Base-by-base conservation (phyloP, 2,888 invertebrate species). In the Merodon equestris region DNA sequence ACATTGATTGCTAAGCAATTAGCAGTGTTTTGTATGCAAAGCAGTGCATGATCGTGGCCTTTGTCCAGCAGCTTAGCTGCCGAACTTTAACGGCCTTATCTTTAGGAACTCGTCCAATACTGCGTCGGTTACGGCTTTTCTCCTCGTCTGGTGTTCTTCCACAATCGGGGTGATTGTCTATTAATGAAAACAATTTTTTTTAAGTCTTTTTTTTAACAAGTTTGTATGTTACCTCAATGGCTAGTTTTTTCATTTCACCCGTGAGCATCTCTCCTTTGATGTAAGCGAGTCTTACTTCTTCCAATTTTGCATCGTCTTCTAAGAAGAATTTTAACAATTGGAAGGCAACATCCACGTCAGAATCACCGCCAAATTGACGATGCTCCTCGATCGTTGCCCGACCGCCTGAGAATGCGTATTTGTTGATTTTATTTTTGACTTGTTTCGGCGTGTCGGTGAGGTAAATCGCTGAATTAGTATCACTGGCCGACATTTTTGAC, bases 401-500 rank as follows among this genome's bases (percentile, higher is more conserved):
- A 1, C 99, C 99, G 2, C 99, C 99, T 42, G 98, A 98, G 90
- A 98, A 99, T 4, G 99, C 99, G 89, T 98, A 96, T 89, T 97
- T 98, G 85, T 96, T 95, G 63, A 97, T 93, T 92, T 99, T 99
- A 85, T 94, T 97, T 88, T 98, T 98, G 76, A 99, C 94, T 89
- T 98, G 96, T 84, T 98, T 97, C 0, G 97, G 91, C 0, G 97
- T 96, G 85, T 99, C 99, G 1, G 94, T 97, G n/a, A 99, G 90
- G 89, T 94, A 98, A 83, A 99, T 95, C 0, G 99, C 96, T 0
- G 98, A 95, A 86, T 96, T 98, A 3, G 92, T 91, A 84, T 98
- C 98, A 84, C 97, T 97, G 12, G 98, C 96, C 9, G 98, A 98
- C 99, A 99, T 99, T 90, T 99, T 99, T 17, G 97, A 96, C 86